Base-by-base conservation (phyloP, 2,888 invertebrate genomes). In the Danaus chrysippus region DNA sequence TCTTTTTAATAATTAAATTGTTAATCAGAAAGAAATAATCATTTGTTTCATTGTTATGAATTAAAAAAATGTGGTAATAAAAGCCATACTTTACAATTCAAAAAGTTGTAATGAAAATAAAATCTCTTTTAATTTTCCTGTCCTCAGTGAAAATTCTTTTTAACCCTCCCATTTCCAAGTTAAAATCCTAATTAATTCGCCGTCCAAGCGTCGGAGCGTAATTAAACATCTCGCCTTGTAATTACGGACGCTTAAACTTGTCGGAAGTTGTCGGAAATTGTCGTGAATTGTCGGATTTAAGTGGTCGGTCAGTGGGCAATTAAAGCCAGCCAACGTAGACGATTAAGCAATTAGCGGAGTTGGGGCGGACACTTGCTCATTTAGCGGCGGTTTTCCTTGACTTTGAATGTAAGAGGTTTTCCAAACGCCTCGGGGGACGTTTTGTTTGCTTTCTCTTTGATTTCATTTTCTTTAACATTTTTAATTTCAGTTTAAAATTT, bases 161-260 rank as follows among this genome's bases (percentile, higher is more conserved):
- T 64, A 66, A 64, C 59, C 66, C 66, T 66, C 71, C 73, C 71
- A 73, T 69, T 66, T 62, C 72, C 64, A 70, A 70, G 71, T 73
- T 69, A 68, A 72, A 71, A 69, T 73, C 81, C 77, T 84, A 88
- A 90, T 90, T 90, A 90, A 90, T 87, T 82, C 83, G 78, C 79
- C 67, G 87, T 83, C 85, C 84, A 62, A 71, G 71, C 82, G 79
- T 75, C 81, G 76, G 76, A 75, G 78, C 83, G 80, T 89, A 91
- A 91, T 91, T 91, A 91, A 88, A 83, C 88, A 89, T 86, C 84
- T 83, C 86, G 85, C 86, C 88, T 84, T 89, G 87, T 91, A 89
- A 91, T 91, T 90, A 90, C 83, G 72, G 76, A 72, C 74, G 73
- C 74, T 84, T 79, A 81, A 83, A 75, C 66, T 75, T 73, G 75